phyloP scores from a whole-genome alignment of 1,140 invertebrate genomes.

The Cheumatopsyche charites region DNA sequence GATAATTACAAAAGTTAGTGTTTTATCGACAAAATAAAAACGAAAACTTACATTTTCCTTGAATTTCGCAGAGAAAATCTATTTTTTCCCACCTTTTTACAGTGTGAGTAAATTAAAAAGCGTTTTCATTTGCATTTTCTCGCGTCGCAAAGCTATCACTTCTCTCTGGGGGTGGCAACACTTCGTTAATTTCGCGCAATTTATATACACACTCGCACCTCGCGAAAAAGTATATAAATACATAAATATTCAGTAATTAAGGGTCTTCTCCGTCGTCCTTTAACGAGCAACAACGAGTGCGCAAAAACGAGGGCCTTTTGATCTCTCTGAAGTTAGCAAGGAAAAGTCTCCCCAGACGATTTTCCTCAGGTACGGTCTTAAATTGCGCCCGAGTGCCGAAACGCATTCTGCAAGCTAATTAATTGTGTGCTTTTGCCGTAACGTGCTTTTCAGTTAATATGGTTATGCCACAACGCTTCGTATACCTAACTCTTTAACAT shows the following conservation, averaged over 20 bases:
- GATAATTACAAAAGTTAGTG: too few relatives aligned
- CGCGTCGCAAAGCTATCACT: constrained; percentile 38
- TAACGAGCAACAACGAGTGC: background rate
- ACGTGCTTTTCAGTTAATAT: too few relatives aligned
- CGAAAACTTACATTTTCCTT: too few relatives aligned
- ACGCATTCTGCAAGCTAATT: background rate
- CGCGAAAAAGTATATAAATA: constrained; percentile 40
- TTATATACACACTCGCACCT: constrained; percentile 14
- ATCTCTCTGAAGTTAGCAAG: constrained; percentile 3
- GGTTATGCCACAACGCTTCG: too few relatives aligned
- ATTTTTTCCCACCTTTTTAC: too few relatives aligned
- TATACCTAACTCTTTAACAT: too few relatives aligned
- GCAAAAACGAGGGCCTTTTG: background rate
- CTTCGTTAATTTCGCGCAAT: constrained; percentile 39
- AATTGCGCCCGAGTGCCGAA: constrained; percentile 5
- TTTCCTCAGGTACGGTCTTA: background rate
- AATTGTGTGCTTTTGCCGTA: too few relatives aligned
- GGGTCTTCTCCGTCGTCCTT: background rate
- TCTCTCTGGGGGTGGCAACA: constrained; percentile 26
- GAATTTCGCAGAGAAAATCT: too few relatives aligned
- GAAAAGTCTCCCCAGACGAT: background rate
- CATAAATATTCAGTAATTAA: constrained; percentile 44
- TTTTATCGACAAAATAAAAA: too few relatives aligned
- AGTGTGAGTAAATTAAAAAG: constrained; percentile 33
- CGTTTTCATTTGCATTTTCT: constrained; percentile 42